phyloP scores from a whole-genome alignment of 1,140 invertebrate species.

The Hyposmocoma kahamanoa region DNA sequence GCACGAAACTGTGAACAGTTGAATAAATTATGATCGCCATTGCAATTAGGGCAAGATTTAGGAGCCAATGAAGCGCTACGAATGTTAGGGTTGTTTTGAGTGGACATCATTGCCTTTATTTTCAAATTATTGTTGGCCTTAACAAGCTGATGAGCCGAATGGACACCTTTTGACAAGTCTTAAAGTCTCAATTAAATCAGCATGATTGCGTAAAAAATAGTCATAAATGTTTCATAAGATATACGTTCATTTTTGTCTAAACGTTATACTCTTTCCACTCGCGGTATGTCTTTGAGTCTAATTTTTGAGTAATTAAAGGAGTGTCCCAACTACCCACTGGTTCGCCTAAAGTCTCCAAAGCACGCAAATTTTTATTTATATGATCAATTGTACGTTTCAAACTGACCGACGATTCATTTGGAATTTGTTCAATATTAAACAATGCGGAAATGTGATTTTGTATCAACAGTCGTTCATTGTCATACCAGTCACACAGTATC shows the following conservation, averaged over 20 bases:
- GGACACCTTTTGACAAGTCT: not conserved
- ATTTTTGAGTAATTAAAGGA: not conserved
- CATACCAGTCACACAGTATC: no score
- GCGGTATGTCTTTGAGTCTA: not conserved
- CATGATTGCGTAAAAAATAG: not conserved
- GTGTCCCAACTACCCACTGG: not conserved
- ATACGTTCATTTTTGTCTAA: not conserved
- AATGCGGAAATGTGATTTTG: not conserved
- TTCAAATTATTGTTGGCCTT: not conserved
- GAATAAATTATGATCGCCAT: not conserved
- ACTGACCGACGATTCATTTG: not conserved
- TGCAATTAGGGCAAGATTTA: not conserved
- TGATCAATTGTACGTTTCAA: not conserved
- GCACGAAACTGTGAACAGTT: constrained; percentile 4
- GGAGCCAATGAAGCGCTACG: not conserved
- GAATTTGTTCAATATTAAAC: not conserved
- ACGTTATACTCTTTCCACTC: not conserved
- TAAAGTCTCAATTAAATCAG: constrained; percentile 3
- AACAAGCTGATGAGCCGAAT: not conserved
- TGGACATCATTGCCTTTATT: not conserved
- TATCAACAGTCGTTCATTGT: not conserved
- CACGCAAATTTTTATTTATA: not conserved
- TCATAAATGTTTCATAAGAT: not conserved
- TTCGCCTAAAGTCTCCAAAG: not conserved
- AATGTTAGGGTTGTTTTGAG: not conserved